Evolutionary conservation across 2,797 vertebrate species (phyloP).

Genomic region (Poeciliopsis presidionis): DNA sequence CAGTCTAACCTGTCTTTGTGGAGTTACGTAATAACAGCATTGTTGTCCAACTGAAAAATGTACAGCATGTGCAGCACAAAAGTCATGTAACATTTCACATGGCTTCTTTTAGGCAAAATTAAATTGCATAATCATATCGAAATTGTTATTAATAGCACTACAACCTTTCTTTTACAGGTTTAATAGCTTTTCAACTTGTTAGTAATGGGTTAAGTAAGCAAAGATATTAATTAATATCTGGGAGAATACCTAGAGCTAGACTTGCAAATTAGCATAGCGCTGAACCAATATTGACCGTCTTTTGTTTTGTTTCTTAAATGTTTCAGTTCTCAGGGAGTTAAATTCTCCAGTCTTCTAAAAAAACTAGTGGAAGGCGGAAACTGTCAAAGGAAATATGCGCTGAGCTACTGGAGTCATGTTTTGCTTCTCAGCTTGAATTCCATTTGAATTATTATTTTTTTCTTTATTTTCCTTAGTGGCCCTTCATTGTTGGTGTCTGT

Average conservation of each 20-base stretch:
- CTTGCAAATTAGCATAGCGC: background rate
- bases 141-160: background rate
- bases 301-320: slow-evolving; percentile 4
- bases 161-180: background rate
- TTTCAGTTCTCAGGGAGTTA: background rate
- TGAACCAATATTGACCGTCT: slow-evolving; percentile 11
- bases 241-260: background rate
- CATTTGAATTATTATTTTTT: background rate
- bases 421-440: background rate
- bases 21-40: slow-evolving; percentile 19
- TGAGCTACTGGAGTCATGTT: background rate
- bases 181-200: slow-evolving; percentile 22
- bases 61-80: background rate
- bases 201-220: slow-evolving; percentile 38
- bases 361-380: background rate
- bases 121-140: background rate
- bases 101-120: background rate
- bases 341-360: background rate
- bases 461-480: background rate
- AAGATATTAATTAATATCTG: slow-evolving; percentile 17
- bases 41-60: background rate
- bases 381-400: background rate
- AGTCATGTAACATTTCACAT: background rate
- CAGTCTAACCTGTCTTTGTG: slow-evolving; percentile 45
- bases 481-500: background rate